These are phyloP conservation scores for Pyrgilauda ruficollis DNA, from an alignment of 2,113 vertebrate genomes.

Conservation along the genomic window DNA sequence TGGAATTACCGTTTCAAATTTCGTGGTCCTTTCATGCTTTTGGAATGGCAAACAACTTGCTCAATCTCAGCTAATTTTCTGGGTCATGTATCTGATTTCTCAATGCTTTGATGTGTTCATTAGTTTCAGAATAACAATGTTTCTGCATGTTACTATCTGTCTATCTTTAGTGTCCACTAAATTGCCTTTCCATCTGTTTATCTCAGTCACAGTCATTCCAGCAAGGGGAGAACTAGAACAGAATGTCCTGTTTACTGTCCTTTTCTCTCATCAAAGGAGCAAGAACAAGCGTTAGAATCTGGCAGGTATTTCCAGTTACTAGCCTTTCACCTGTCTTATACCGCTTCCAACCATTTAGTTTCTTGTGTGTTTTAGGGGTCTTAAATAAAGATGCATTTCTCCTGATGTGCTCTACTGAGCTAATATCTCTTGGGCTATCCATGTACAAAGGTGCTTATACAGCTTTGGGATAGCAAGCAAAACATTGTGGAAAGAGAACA, in stretches of 20 bases:
- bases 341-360: not conserved
- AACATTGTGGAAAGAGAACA: not conserved
- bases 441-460: not conserved
- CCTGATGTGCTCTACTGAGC: not conserved
- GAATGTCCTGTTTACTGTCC: not conserved
- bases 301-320: not conserved
- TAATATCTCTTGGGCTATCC: not conserved
- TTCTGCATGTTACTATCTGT: not conserved
- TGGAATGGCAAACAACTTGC: not conserved
- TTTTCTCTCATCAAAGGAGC: not conserved
- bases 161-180: not conserved
- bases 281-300: not conserved
- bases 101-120: not conserved
- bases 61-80: conserved; percentile 4
- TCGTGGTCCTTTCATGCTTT: not conserved
- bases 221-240: not conserved
- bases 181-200: not conserved
- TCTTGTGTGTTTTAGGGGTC: not conserved
- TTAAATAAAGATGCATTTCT: not conserved
- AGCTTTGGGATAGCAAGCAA: not conserved
- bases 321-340: not conserved
- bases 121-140: conserved; percentile 4
- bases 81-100: not conserved
- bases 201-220: not conserved
- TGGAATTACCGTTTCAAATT: not conserved